Conservation (phyloP, 1,140 invertebrate species). For the Trinorchestia longiramus region DNA sequence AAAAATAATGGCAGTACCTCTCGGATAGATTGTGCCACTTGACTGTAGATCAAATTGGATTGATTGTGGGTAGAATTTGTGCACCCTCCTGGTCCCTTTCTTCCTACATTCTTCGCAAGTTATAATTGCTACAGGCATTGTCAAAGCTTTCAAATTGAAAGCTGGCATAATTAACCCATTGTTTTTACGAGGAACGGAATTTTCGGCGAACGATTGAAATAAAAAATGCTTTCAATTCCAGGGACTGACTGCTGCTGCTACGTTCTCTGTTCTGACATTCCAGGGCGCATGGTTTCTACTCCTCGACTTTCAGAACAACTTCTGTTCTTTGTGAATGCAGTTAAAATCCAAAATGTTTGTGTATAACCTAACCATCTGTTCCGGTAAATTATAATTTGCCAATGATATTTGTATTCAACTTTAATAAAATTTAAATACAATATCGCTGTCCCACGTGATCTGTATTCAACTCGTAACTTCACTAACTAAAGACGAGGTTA, state of each 20-base stretch:
- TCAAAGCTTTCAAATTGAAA: neutral
- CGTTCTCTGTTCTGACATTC: neutral
- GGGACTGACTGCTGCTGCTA: neutral
- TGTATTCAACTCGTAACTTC: neutral
- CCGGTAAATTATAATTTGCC: neutral
- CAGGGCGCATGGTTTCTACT: neutral
- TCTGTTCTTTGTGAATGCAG: neutral
- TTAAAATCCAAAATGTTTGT: neutral
- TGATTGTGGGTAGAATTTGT: neutral
- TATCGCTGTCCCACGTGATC: neutral
- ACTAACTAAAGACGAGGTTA: neutral
- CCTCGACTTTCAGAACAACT: neutral
- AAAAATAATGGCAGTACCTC: neutral
- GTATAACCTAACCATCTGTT: neutral
- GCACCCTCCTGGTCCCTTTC: neutral
- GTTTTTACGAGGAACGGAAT: neutral
- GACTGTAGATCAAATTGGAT: neutral
- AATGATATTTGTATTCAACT: neutral
- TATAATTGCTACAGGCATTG: neutral
- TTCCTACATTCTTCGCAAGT: too few species aligned
- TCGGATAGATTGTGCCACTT: neutral
- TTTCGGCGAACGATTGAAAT: neutral
- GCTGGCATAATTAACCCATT: neutral
- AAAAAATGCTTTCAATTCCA: neutral
- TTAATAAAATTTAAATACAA: neutral